Evolutionary conservation across 1,140 invertebrate genomes (phyloP), one percentile per base, ranked within the genome.

Genomic region (Camponotus pennsylvanicus): DNA sequence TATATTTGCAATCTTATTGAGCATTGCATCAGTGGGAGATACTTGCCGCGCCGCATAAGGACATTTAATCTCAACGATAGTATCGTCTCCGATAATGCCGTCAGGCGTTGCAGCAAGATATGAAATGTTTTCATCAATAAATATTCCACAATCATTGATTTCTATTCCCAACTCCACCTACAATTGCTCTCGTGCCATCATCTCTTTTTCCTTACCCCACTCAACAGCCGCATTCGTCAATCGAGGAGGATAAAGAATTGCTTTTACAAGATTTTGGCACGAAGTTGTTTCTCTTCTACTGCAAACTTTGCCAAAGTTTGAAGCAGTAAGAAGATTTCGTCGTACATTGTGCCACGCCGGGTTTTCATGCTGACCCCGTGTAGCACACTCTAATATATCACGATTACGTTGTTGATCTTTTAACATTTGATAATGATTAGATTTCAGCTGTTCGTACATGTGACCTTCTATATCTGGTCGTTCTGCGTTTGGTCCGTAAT

Each of bases 241-340:
- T 73, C 27, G 5, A 73, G 64, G 37, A 42, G 18, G n/a, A n/a
- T 67, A 67, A 42, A 37, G 32, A 64, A 64, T 64, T 15, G 32
- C 18, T 67, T 42, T 67, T 11, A 67, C 21, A 18, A 52, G 21
- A 34, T 73, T 73, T 55, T n/a, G 3, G 11, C 21, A 73, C 21
- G 18, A 34, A 73, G 70, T 55, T 34, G 49, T 73, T 73, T 73
- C 70, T 73, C 32, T 73, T 55, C 45, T 73, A 27, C 45, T n/a
- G 9, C 13, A 73, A 73, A 34, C 21, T 73, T 55, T 73, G 13
- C 21, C 21, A 57, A 45, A 45, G 42, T 45, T 45, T 45, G 42
- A 45, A 45, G 42, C 42, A 45, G 42, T 45, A 9, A 45, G 34
- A 73, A 73, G 21, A 34, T 37, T 55, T 21, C 21, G 21, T 34